Base-by-base conservation (phyloP, 2,888 invertebrate species). In the Penaeus monodon region DNA sequence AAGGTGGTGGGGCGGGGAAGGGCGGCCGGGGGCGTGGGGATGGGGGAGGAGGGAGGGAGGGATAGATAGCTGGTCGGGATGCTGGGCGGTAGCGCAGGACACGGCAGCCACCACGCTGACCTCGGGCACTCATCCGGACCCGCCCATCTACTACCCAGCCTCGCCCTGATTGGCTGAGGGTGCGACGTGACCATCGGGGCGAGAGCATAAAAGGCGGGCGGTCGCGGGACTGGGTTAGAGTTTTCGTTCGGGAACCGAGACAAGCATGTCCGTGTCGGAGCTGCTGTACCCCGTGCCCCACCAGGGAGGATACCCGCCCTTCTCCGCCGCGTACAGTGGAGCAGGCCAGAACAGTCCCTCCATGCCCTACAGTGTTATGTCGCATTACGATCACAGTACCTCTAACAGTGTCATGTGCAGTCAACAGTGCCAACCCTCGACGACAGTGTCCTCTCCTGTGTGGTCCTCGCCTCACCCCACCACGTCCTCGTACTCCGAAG, bases 241-340 rank as follows among this genome's bases (percentile, higher is more conserved):
- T 84, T 68, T 68, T 63, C 49, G 44, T 49, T 27, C 63, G 65
- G 64, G 38, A 24, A 65, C 76, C 27, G 44, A 38, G 64, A 63
- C 49, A 84, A 84, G 49, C 49, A 84, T 84, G 84, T 84, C 84
- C 49, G 84, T 84, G 77, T 84, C 84, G 8, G 84, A 84, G 77
- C 77, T 76, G 77, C 76, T 84, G 29, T 65, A 77, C 68, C 77
- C 74, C 12, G 74, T 33, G 82, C 33, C 74, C 82, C 74, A 74
- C 74, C 82, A 29, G 38, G 82, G 74, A 64, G 63, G 27, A 66
- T 29, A 64, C 65, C 64, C 65, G 0, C 79, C 44, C 79, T 79
- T 33, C 27, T 20, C 79, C 17, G 27, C 64, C 22, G 49, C 84
- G 44, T 84, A 63, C 64, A 38, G 49, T 73, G 82, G 64, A 33